These are phyloP conservation scores for Nannoperca australis DNA, from an alignment of 2,797 vertebrate species.

Conservation along the genomic window DNA sequence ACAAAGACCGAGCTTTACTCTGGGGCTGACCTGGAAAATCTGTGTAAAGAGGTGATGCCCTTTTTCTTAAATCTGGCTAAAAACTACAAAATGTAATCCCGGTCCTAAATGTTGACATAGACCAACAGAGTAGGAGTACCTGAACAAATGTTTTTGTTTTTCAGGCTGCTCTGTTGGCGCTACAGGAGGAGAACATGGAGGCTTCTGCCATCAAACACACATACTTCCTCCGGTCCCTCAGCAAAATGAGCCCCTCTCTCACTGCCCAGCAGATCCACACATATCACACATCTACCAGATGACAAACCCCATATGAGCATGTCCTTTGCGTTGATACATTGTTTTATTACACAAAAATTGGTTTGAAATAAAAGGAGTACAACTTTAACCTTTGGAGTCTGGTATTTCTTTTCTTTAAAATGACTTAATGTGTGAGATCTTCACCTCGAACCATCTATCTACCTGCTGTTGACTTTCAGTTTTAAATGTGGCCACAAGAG, in stretches of 20 bases:
- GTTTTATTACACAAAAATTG: not conserved
- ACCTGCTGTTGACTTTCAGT: slow-evolving; percentile 20
- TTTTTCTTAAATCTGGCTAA: not conserved
- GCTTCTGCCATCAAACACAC: slow-evolving; percentile 85
- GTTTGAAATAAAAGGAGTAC: slow-evolving; percentile 50
- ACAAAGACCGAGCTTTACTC: slow-evolving; percentile 88
- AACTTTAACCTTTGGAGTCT: not conserved
- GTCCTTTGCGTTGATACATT: not conserved
- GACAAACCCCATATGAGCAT: slow-evolving; percentile 5
- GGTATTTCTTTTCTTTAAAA: not conserved
- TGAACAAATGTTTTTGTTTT: slow-evolving; percentile 16
- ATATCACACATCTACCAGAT: slow-evolving; percentile 84
- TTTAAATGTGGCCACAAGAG: slow-evolving; percentile 53
- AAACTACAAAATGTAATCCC: not conserved
- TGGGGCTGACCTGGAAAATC: slow-evolving; percentile 94
- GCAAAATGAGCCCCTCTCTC: slow-evolving; percentile 89
- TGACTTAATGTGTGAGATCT: not conserved
- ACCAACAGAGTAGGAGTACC: not conserved
- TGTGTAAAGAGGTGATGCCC: slow-evolving; percentile 92
- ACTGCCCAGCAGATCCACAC: slow-evolving; percentile 83
- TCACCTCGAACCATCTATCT: accelerated
- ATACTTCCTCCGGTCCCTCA: slow-evolving; percentile 87
- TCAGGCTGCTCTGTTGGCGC: slow-evolving; percentile 91
- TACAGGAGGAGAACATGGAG: slow-evolving; percentile 90
- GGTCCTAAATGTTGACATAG: not conserved